Conservation (phyloP, 2,888 invertebrate genomes). For the Cordilura impudica region DNA sequence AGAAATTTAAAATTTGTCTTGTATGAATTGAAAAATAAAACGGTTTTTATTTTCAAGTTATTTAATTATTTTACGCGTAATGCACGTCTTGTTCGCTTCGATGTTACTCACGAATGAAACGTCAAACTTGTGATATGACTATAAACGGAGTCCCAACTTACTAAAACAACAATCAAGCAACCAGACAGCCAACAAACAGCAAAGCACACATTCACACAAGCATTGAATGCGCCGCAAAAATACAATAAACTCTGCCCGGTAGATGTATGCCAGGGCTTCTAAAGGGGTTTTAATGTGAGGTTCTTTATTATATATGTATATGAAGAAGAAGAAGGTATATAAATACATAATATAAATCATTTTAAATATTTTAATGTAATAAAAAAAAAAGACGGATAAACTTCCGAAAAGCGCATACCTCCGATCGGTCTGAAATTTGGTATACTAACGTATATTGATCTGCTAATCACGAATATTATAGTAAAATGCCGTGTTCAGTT, state of each 20-base stretch:
- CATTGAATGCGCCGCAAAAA: constrained; percentile 42
- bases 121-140: constrained; percentile 67
- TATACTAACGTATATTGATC: no score
- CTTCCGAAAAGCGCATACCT: no score
- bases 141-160: constrained; percentile 59
- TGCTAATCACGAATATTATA: no score
- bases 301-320: no score
- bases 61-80: constrained; percentile 50
- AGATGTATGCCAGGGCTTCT: no score
- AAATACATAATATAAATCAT: no score
- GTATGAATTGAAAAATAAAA: constrained; percentile 31
- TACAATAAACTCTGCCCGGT: constrained; percentile 26
- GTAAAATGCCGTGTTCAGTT: no score
- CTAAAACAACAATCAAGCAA: constrained; percentile 50
- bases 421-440: no score
- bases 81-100: constrained; percentile 72
- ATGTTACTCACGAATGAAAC: constrained; percentile 73
- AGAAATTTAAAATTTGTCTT: neutral
- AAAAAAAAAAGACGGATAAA: no score
- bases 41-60: constrained; percentile 38
- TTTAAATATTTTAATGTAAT: no score
- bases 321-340: no score
- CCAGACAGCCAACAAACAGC: constrained; percentile 39
- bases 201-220: constrained; percentile 2
- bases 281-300: no score